Base-by-base conservation (phyloP, 2,888 invertebrate species). In the Agriopis leucophaearia region DNA sequence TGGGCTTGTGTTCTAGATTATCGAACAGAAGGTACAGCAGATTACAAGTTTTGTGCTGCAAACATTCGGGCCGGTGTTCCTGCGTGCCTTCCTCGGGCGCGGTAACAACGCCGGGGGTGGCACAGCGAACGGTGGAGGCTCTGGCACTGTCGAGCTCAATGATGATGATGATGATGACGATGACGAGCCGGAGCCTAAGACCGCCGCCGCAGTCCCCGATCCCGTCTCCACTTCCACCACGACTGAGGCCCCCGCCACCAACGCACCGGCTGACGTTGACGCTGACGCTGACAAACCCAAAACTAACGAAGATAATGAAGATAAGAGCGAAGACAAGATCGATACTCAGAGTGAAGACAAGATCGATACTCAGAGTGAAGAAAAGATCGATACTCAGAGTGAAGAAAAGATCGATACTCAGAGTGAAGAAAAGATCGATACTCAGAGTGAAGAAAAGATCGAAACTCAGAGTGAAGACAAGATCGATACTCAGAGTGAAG, bases 21-120 rank as follows among this genome's bases (percentile, higher is more conserved):
- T 97, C 93, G 96, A 97, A 94, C 95, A 95, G 89, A 96, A 96
- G 88, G 96, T 97, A 88, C 96, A 96, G 94, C 95, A 95, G 90
- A 95, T 97, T 85, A 96, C 96, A 74, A 95, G 96, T 86, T 94
- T 95, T 88, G 91, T 97, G 82, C 95, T 97, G 89, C 95, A 96
- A 82, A 95, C 96, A 72, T 95, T 97, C 83, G 97, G 97, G 56
- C 96, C 97, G 48, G 94, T 96, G 69, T 92, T 97, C 76, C 94
- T 97, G 74, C 94, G 95, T 73, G 94, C 94, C 70, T 95, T 95
- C 83, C 92, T 96, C 71, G 86, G 86, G 73, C 93, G 92, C 71
- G 94, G 94, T 55, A 91, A 90, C 63, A 88, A 85, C 59, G 81
- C 81, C 64, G 88, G 83, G 57, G 81, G 82, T 64, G 81, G 81